Evolutionary conservation across 2,797 vertebrate genomes (phyloP).

Genomic region (Amphiprion clarkii): DNA sequence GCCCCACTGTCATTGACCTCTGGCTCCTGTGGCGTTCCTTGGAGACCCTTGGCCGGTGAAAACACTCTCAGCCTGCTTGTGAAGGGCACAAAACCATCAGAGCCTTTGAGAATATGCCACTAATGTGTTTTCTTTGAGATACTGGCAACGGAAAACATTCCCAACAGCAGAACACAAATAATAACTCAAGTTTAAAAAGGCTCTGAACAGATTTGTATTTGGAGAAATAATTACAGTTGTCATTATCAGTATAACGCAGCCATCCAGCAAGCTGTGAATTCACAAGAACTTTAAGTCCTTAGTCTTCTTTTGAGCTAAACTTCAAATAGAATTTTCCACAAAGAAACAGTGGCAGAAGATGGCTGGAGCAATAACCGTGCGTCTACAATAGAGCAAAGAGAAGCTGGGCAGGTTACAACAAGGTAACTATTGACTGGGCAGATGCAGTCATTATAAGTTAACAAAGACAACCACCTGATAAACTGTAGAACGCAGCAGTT

Average conservation of each 20-base stretch:
- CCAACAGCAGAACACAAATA: constrained; percentile 30
- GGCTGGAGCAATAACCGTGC: constrained; percentile 11
- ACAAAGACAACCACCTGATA: constrained; percentile 46
- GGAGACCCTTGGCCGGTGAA: constrained; percentile 51
- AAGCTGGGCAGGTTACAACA: constrained; percentile 45
- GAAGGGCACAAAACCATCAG: constrained; percentile 43
- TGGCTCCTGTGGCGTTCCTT: constrained; percentile 49
- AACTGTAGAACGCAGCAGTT: constrained; percentile 18
- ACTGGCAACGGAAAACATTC: constrained; percentile 42
- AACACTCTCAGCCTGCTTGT: constrained; percentile 54
- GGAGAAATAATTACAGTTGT: constrained; percentile 16
- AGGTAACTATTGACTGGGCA: constrained; percentile 41
- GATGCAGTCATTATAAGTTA: constrained; percentile 49
- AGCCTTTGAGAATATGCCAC: constrained; percentile 33
- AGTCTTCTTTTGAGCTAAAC: constrained; percentile 19
- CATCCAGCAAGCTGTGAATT: constrained; percentile 16
- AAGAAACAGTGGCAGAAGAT: constrained; percentile 18
- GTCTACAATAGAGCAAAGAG: constrained; percentile 25
- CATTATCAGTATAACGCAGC: constrained; percentile 20
- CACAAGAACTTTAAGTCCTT: neutral
- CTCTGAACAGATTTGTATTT: constrained; percentile 5
- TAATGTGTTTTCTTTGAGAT: constrained; percentile 54
- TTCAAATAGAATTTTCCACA: constrained; percentile 45
- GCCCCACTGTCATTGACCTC: constrained; percentile 73
- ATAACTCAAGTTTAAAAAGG: neutral